Evolutionary conservation across 2,113 vertebrate genomes (phyloP).

Genomic region (Vulpes lagopus): DNA sequence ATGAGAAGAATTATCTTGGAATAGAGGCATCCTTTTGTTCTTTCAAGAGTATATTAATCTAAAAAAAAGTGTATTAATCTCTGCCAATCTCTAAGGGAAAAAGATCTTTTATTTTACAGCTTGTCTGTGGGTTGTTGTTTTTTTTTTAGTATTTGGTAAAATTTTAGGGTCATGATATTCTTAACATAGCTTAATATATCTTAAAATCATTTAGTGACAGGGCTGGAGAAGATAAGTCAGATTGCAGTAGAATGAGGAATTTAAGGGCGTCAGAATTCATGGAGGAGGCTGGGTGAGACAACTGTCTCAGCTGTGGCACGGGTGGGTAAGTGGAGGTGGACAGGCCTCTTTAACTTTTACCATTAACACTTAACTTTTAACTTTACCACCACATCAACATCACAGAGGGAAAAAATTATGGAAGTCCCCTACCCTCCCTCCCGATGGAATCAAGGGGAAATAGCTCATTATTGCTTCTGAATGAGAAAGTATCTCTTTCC

Average conservation of each 20-base stretch:
- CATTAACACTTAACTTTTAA: background rate
- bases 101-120: background rate
- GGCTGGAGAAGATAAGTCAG: background rate
- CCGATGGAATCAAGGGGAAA: slow-evolving; percentile 47
- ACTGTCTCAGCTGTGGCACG: background rate
- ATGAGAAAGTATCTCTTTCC: slow-evolving; percentile 61
- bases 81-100: background rate
- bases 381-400: background rate
- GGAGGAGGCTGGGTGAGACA: background rate
- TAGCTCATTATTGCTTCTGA: slow-evolving; percentile 66
- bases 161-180: background rate
- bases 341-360: background rate
- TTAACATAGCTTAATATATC: background rate
- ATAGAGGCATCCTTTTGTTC: background rate
- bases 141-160: background rate
- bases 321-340: background rate
- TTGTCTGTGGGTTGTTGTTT: background rate
- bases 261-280: background rate
- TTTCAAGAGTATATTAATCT: background rate
- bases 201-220: background rate
- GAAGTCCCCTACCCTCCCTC: slow-evolving; percentile 10
- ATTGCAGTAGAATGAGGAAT: background rate
- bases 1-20: too few relatives aligned
- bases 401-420: background rate
- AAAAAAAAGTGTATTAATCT: background rate